Conservation (phyloP, 2,113 vertebrate genomes). For the Eolophus roseicapilla region DNA sequence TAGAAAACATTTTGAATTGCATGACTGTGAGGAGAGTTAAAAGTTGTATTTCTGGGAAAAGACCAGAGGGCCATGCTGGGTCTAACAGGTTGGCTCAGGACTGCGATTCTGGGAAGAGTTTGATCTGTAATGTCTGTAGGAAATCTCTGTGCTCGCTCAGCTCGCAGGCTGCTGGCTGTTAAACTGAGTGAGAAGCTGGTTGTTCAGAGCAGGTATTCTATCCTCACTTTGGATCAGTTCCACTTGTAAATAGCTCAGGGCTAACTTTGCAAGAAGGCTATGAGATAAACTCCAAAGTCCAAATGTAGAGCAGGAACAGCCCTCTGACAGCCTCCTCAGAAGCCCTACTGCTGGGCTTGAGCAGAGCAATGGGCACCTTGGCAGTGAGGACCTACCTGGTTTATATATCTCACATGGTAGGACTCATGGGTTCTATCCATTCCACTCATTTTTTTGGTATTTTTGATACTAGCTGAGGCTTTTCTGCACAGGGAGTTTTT, state of each 20-base stretch:
- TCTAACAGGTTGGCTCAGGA: background rate
- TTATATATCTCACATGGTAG: background rate
- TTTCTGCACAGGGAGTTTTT: background rate
- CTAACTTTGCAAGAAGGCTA: background rate
- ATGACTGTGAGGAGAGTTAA: background rate
- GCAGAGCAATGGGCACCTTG: background rate
- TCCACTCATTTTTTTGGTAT: background rate
- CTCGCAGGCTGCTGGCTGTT: background rate
- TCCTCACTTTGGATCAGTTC: background rate
- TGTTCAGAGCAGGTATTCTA: background rate
- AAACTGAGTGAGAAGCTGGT: background rate
- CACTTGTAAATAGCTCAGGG: background rate
- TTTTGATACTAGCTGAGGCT: background rate
- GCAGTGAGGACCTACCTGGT: accelerated
- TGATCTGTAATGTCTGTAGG: background rate
- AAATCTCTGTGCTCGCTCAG: background rate
- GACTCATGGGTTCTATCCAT: background rate
- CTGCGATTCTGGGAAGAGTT: background rate
- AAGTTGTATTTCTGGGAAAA: background rate
- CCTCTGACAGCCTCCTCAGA: background rate
- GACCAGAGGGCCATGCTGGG: background rate
- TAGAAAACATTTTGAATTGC: background rate
- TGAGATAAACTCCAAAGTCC: background rate
- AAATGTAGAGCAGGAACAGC: background rate
- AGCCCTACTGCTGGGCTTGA: background rate